Conservation (phyloP, 53 echinoderm and acorn worm genomes). For the Mesocentrotus franciscanus region DNA sequence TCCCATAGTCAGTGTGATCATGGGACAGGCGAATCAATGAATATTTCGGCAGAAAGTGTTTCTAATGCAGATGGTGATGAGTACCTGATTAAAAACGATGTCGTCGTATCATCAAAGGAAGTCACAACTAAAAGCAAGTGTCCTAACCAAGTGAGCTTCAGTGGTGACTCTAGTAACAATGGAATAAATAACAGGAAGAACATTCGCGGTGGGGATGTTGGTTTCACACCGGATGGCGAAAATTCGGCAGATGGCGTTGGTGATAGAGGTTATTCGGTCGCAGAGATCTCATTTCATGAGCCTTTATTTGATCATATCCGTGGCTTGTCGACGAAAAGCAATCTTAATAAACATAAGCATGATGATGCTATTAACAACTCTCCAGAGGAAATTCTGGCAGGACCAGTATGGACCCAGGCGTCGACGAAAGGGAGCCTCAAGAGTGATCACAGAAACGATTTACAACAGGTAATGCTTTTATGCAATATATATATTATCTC, state of each 20-base stretch:
- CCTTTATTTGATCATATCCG: background rate
- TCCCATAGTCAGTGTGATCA: background rate
- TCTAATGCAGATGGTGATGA: background rate
- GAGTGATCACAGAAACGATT: background rate
- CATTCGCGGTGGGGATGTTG: background rate
- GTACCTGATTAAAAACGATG: background rate
- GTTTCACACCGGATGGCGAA: background rate
- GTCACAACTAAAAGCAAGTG: background rate
- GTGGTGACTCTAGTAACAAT: background rate
- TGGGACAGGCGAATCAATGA: background rate
- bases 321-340: background rate
- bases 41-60: background rate
- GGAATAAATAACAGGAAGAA: background rate
- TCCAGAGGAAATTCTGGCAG: background rate
- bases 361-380: background rate
- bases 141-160: background rate
- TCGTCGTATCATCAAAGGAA: background rate
- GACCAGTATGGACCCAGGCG: background rate
- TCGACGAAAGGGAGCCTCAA: background rate
- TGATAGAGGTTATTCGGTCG: background rate
- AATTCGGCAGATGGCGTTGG: background rate
- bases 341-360: background rate
- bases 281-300: background rate
- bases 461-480: background rate
- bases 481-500: background rate